Conservation (phyloP, 2,888 invertebrate genomes). For the Athalia rosae region DNA sequence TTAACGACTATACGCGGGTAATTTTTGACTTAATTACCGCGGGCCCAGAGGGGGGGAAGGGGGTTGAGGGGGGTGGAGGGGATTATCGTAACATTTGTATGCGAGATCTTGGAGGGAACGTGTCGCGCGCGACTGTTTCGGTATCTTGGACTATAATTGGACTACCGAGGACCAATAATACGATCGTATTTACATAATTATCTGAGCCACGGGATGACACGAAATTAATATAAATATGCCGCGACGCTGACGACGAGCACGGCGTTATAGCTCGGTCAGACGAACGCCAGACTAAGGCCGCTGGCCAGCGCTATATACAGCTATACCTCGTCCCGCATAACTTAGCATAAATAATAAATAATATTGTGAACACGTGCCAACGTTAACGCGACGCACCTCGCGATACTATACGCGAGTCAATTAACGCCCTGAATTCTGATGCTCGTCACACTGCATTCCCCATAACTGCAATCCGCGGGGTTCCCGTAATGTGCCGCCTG, state of each 20-base stretch:
- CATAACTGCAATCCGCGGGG: neutral
- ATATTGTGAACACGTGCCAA: slow-evolving; percentile 70
- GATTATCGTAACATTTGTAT: slow-evolving; percentile 47
- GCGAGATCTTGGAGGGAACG: slow-evolving; percentile 36
- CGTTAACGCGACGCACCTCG: slow-evolving; percentile 58
- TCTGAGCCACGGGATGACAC: slow-evolving; percentile 67
- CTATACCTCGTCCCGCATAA: slow-evolving; percentile 64
- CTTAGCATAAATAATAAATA: slow-evolving; percentile 73
- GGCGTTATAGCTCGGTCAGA: slow-evolving; percentile 58
- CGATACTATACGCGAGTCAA: slow-evolving; percentile 61
- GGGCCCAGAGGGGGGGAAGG: too few relatives aligned
- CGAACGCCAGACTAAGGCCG: slow-evolving; percentile 67
- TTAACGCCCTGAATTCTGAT: slow-evolving; percentile 54
- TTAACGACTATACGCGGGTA: slow-evolving; percentile 42
- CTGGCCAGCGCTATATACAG: slow-evolving; percentile 57
- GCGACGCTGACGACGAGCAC: slow-evolving; percentile 56
- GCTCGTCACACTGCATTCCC: slow-evolving; percentile 27
- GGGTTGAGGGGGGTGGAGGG: slow-evolving; percentile 4
- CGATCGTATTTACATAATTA: slow-evolving; percentile 69
- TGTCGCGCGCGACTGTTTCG: slow-evolving; percentile 45
- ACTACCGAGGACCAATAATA: slow-evolving; percentile 42
- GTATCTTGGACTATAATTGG: slow-evolving; percentile 46
- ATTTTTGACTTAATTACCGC: slow-evolving; percentile 50
- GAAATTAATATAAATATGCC: slow-evolving; percentile 73
- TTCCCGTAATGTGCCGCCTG: slow-evolving; percentile 49